Evolutionary conservation across 2,113 vertebrate species (phyloP).

Genomic region (Dermatemys mawii): DNA sequence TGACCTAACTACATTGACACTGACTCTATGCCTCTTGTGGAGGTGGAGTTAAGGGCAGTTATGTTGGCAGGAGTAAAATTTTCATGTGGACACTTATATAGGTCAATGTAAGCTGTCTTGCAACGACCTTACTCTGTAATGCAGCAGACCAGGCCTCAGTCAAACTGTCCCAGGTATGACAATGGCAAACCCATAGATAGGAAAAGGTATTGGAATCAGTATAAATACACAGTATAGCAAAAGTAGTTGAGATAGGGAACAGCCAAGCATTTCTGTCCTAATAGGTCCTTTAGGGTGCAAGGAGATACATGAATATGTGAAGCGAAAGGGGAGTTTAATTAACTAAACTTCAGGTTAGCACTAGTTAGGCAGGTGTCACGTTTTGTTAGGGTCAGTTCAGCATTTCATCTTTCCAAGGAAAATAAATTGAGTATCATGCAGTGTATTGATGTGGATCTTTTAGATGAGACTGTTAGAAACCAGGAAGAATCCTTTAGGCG

Average conservation of each 20-base stretch:
- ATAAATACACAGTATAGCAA: neutral
- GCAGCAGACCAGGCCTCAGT: neutral
- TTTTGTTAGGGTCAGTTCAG: neutral
- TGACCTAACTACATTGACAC: neutral
- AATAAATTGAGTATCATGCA: neutral
- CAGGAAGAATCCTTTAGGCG: neutral
- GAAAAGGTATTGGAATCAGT: neutral
- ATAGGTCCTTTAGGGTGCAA: neutral
- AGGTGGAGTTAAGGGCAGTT: neutral
- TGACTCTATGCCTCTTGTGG: neutral
- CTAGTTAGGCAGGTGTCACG: neutral
- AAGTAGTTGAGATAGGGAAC: neutral
- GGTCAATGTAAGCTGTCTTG: neutral
- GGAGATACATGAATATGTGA: accelerated
- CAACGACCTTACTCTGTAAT: neutral
- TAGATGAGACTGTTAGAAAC: neutral
- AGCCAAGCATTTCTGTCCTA: neutral
- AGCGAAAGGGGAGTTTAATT: neutral
- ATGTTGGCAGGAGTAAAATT: neutral
- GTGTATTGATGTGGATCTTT: neutral
- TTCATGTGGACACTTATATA: neutral
- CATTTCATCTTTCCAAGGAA: neutral
- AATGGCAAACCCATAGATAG: neutral
- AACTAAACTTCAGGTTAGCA: neutral
- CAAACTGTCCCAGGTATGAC: neutral